Percentiles rank a stretch among this genome's conserved stretches.
Conservation (phyloP, 2,797 vertebrate species). For the Eulemur rubriventer region DNA sequence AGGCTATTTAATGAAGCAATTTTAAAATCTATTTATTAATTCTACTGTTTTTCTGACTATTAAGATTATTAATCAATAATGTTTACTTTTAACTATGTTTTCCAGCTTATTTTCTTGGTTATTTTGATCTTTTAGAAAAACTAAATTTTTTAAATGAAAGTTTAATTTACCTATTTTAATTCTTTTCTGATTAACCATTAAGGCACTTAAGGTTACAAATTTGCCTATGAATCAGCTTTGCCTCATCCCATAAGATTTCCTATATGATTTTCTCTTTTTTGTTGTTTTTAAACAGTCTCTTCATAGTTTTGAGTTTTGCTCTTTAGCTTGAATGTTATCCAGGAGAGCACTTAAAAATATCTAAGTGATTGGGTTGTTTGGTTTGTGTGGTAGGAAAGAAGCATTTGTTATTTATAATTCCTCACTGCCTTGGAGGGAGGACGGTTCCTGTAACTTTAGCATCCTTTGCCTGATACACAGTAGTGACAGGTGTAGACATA, state of each 20-base stretch:
- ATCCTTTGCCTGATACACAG: background rate
- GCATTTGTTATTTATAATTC: background rate
- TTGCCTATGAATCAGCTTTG: constrained; percentile 51
- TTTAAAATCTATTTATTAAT: constrained; percentile 13
- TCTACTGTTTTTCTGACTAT: background rate
- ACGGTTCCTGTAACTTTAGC: background rate
- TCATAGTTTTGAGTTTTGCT: constrained; percentile 6
- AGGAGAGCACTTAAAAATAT: background rate
- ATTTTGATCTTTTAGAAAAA: constrained; percentile 5
- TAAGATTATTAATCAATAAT: background rate
- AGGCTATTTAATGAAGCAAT: background rate
- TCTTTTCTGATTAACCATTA: constrained; percentile 10
- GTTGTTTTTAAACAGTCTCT: background rate
- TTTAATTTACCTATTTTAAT: background rate
- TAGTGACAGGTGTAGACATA: background rate
- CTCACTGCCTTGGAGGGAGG: background rate
- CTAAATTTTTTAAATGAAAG: background rate
- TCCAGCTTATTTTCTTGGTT: background rate
- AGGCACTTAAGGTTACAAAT: constrained; percentile 10
- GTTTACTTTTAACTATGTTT: background rate
- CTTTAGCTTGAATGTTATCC: background rate
- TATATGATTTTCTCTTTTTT: background rate
- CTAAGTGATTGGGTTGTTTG: background rate
- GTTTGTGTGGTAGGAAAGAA: background rate
- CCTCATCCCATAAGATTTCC: background rate